Percentiles rank a stretch among this genome's conserved stretches.
Evolutionary conservation across 2,113 vertebrate genomes (phyloP).

Genomic region (Gasterosteus nipponicus): DNA sequence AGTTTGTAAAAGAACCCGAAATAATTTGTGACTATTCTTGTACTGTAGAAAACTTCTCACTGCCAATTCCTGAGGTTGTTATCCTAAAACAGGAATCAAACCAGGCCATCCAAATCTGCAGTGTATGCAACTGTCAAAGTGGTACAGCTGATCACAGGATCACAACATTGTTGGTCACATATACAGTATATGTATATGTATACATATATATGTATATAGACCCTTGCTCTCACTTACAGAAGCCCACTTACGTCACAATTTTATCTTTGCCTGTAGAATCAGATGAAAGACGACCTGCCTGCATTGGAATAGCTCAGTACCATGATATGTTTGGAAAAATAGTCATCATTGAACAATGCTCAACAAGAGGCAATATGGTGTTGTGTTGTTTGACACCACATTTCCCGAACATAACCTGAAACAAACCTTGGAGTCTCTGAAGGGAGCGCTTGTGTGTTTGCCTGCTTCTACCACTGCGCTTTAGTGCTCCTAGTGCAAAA

Average conservation of each 20-base stretch:
- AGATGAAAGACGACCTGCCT: background rate
- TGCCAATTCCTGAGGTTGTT: background rate
- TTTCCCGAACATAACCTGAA: constrained; percentile 18
- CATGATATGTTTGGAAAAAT: background rate
- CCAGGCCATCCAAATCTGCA: too few species aligned
- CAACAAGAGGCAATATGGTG: background rate
- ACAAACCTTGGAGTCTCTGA: constrained; percentile 1
- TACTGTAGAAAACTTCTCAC: background rate
- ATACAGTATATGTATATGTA: too few species aligned
- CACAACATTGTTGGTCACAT: background rate
- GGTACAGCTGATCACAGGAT: background rate
- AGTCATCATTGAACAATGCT: background rate
- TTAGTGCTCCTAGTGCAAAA: constrained; percentile 6
- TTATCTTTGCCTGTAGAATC: background rate
- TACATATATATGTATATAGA: too few species aligned
- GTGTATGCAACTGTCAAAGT: background rate
- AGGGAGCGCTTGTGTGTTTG: constrained; percentile 10
- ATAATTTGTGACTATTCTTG: background rate
- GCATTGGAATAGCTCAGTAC: background rate
- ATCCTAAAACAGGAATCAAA: too few species aligned
- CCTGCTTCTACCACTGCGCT: background rate
- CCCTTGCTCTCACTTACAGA: background rate
- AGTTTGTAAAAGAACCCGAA: background rate
- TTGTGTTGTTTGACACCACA: background rate
- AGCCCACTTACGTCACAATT: background rate